Evolutionary conservation across 1,140 invertebrate genomes (phyloP), one percentile per base, ranked within the genome.

Genomic region (Pteromalus puparum): DNA sequence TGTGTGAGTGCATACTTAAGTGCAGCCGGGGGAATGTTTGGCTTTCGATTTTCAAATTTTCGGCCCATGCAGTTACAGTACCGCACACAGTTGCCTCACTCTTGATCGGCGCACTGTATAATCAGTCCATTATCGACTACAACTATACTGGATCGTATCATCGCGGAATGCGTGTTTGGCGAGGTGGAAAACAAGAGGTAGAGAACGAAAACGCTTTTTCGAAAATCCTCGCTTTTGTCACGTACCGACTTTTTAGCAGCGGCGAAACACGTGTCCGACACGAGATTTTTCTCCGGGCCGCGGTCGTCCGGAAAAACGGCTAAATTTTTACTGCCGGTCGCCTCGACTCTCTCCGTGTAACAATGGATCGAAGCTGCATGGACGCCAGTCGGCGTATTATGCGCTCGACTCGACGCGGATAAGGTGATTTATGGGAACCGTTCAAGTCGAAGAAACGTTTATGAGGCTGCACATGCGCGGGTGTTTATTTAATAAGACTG

Each of bases 401-500:
- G 38, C 9, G 24, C 34, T 18, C n/a, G 48, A 53, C 34, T 18
- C n/a, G 48, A 53, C n/a, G 42, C 30, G 18, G 46, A 24, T 46
- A 46, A 53, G 42, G 2, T 76, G 74, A 76, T 76, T 76, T 76
- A 76, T 34, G 74, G 26, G 1, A 21, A 53, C 24, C 74, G 74
- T 76, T 76, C 9, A 76, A 76, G 74, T 53, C 46, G n/a, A 53
- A 53, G 10, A 76, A 76, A 76, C 46, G 74, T 48, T 76, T 76
- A 26, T 26, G n/a, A 28, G 38, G 24, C n/a, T n/a, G n/a, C 26
- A 46, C 42, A 53, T 28, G 74, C 74, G 34, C n/a, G 74, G 74
- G 74, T 76, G 74, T 76, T 76, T 76, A 53, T 76, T 76, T 76
- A 76, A 76, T 76, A 53, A 76, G 21, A 48, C n/a, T 53, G 1